Evolutionary conservation across 2,797 vertebrate genomes (phyloP).

Genomic region (Columba guinea): DNA sequence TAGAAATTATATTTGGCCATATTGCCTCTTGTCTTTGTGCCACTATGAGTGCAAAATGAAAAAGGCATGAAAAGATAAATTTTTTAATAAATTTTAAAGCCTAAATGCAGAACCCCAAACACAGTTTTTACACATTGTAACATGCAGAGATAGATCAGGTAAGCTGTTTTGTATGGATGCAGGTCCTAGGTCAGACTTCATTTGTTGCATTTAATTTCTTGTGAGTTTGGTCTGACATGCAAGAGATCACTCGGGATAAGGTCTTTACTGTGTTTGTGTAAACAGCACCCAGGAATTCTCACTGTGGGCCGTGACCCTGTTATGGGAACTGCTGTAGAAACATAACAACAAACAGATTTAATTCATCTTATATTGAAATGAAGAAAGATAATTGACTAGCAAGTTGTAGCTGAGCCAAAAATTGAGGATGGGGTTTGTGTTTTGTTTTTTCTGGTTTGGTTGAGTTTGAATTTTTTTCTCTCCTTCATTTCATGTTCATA

Average conservation of each 20-base stretch:
- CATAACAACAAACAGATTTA: not conserved
- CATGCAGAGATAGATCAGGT: not conserved
- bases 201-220: not conserved
- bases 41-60: not conserved
- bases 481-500: not conserved
- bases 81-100: not conserved
- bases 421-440: not conserved
- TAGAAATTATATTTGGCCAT: not conserved
- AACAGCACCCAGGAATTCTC: not conserved
- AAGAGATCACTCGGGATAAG: not conserved
- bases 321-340: not conserved
- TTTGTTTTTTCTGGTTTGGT: not conserved
- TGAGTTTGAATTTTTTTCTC: too few relatives aligned
- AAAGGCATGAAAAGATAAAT: not conserved
- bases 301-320: not conserved
- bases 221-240: not conserved
- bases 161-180: not conserved
- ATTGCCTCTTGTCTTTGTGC: not conserved
- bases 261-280: not conserved
- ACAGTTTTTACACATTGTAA: rapidly evolving
- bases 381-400: not conserved
- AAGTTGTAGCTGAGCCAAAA: not conserved
- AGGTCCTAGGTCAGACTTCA: not conserved
- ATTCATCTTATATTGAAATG: not conserved
- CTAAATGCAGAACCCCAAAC: rapidly evolving